These are phyloP conservation scores for Fistularia tabacaria DNA, from an alignment of 2,797 vertebrate species.

Conservation along the genomic window DNA sequence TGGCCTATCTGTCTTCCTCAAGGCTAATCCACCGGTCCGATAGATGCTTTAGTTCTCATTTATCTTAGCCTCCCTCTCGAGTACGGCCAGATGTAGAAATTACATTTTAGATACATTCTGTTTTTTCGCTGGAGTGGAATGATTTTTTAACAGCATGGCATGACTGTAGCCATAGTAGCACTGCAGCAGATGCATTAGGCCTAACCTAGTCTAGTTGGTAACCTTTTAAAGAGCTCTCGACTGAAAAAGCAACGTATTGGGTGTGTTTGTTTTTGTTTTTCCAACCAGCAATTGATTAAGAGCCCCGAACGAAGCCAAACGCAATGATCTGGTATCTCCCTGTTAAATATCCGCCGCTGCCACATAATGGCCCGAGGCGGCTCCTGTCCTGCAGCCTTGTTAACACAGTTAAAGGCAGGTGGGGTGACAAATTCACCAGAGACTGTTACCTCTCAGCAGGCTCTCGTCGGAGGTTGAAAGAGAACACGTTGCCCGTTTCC, in stretches of 20 bases:
- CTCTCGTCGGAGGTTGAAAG: neutral
- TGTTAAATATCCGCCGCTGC: slow-evolving; percentile 17
- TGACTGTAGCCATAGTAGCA: slow-evolving; percentile 61
- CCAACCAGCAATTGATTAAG: too few relatives aligned
- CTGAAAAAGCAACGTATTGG: neutral
- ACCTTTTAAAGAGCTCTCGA: neutral
- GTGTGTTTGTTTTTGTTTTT: neutral
- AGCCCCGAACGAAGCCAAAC: neutral
- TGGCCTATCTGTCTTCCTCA: slow-evolving; percentile 60
- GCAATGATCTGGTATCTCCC: neutral
- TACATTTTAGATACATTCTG: slow-evolving; percentile 46
- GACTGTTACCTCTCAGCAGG: slow-evolving; percentile 13
- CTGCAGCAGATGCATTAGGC: slow-evolving; percentile 54
- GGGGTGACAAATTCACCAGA: slow-evolving; percentile 32
- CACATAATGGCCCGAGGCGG: slow-evolving; percentile 44
- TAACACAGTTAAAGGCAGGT: slow-evolving; percentile 40
- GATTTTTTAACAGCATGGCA: slow-evolving; percentile 67
- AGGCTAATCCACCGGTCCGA: slow-evolving; percentile 60
- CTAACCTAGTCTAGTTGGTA: slow-evolving; percentile 60
- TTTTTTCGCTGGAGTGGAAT: slow-evolving; percentile 51
- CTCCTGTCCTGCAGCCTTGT: slow-evolving; percentile 35
- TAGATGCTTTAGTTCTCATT: slow-evolving; percentile 65
- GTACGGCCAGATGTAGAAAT: slow-evolving; percentile 55
- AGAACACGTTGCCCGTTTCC: too few relatives aligned
- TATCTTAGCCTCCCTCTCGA: slow-evolving; percentile 43